Conservation (phyloP, 2,113 vertebrate genomes). For the Rattus norvegicus region GRCr8 NC_086019.1:95045501-95046000, state of each 20-base stretch:
- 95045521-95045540: background rate
- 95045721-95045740: background rate
- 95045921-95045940: background rate
- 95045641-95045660: background rate
- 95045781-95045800: background rate
- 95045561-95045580: background rate
- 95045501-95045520: background rate
- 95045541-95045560: background rate
- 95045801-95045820: background rate
- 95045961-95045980: background rate
- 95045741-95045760: background rate
- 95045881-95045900: background rate
- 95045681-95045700: background rate
- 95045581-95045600: background rate
- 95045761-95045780: background rate
- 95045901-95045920: background rate
- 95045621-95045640: background rate
- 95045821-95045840: background rate
- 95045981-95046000: conserved; percentile 74
- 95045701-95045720: background rate
- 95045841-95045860: background rate
- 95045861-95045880: background rate
- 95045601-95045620: background rate
- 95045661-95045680: background rate
- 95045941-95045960: conserved; percentile 44